Evolutionary conservation across 2,797 vertebrate species (phyloP).

Genomic region (Rhabdophis nuchalis): DNA sequence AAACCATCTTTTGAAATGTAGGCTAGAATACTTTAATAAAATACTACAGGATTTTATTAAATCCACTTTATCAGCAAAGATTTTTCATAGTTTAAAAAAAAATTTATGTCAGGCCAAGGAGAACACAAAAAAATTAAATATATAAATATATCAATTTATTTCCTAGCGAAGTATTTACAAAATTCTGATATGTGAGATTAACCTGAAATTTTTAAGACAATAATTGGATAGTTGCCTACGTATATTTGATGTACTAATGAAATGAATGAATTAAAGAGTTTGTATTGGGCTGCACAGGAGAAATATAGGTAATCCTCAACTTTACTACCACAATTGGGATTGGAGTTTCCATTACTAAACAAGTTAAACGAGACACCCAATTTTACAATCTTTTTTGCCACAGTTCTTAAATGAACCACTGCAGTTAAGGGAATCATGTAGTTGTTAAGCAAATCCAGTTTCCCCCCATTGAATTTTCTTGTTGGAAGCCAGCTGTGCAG

Average conservation of each 20-base stretch:
- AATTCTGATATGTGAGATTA: not conserved
- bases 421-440: not conserved
- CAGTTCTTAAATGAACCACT: not conserved
- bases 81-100: not conserved
- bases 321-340: not conserved
- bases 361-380: not conserved
- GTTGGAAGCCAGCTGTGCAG: not conserved
- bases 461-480: not conserved
- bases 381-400: not conserved
- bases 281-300: conserved; percentile 31
- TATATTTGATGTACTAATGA: conserved; percentile 26
- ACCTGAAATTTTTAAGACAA: not conserved
- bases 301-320: not conserved
- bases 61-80: not conserved
- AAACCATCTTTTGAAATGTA: conserved; percentile 32
- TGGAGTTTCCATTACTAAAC: not conserved
- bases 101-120: not conserved
- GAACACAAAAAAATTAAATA: not conserved
- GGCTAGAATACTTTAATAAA: not conserved
- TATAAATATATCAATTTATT: not conserved
- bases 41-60: conserved; percentile 10
- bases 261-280: conserved; percentile 14
- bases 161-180: not conserved
- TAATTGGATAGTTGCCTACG: not conserved
- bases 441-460: not conserved